These are phyloP conservation scores for Pontoporia blainvillei DNA, from an alignment of 2,113 vertebrate genomes.

Conservation along the genomic window DNA sequence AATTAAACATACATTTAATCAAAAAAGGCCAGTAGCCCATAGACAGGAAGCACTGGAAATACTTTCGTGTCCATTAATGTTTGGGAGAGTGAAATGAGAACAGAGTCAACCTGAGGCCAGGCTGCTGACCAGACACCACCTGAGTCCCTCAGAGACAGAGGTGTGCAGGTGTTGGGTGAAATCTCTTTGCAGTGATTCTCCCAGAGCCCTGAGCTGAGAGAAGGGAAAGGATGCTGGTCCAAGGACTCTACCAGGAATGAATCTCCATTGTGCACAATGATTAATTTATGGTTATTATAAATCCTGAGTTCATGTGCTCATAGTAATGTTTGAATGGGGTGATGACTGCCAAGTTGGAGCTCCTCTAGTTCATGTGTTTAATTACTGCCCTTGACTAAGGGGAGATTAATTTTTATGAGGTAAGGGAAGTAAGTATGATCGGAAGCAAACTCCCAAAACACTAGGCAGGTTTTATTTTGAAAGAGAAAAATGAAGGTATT, in stretches of 20 bases:
- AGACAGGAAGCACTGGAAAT: neutral
- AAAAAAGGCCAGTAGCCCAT: neutral
- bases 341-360: neutral
- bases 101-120: neutral
- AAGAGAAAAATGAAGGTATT: neutral
- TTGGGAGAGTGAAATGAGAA: neutral
- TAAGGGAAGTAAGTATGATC: neutral
- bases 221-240: neutral
- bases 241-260: neutral
- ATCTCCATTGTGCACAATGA: neutral
- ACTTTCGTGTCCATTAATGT: neutral
- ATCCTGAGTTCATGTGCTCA: neutral
- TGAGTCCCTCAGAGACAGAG: neutral
- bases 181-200: neutral
- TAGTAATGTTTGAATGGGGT: neutral
- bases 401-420: slow-evolving; percentile 19
- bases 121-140: neutral
- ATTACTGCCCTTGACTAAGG: neutral
- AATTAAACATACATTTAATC: neutral
- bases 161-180: neutral
- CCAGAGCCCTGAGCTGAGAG: neutral
- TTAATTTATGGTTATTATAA: slow-evolving; percentile 10
- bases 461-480: neutral
- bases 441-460: neutral
- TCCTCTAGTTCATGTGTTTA: slow-evolving; percentile 10